Conservation (phyloP, 2,888 invertebrate genomes). For the Falcaria lacertinaria region DNA sequence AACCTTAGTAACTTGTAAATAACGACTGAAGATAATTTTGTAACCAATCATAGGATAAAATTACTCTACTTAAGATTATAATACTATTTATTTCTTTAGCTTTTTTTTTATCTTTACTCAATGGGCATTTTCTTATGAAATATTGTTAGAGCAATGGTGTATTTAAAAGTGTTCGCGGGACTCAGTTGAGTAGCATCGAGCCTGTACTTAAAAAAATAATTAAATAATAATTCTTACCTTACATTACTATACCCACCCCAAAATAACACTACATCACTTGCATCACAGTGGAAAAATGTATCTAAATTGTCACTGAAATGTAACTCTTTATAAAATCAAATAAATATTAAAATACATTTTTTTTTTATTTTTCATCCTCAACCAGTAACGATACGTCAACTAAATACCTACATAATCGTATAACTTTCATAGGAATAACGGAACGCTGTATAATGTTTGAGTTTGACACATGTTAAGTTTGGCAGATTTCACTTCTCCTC, state of each 20-base stretch:
- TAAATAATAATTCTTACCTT: neutral
- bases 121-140: conserved; percentile 3
- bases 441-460: too few relatives aligned
- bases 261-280: conserved; percentile 1
- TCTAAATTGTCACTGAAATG: conserved; percentile 7
- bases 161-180: too few relatives aligned
- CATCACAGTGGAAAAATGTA: conserved; percentile 3
- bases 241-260: conserved; percentile 7
- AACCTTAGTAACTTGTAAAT: conserved; percentile 24
- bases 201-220: too few relatives aligned
- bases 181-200: too few relatives aligned
- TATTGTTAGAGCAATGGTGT: too few relatives aligned
- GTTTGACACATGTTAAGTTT: too few relatives aligned
- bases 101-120: neutral
- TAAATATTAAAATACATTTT: conserved; percentile 3
- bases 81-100: conserved; percentile 9
- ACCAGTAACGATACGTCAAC: too few relatives aligned
- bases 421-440: too few relatives aligned
- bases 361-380: conserved; percentile 8
- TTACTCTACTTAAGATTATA: conserved; percentile 18
- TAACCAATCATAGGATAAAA: conserved; percentile 32
- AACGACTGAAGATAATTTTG: conserved; percentile 51
- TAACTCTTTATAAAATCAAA: conserved; percentile 12
- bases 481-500: too few relatives aligned
- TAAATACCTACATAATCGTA: too few relatives aligned